Percentiles rank a stretch among this genome's conserved stretches.
These are phyloP conservation scores for Nesogale talazaci DNA, from an alignment of 2,113 vertebrate genomes.

Conservation along the genomic window DNA sequence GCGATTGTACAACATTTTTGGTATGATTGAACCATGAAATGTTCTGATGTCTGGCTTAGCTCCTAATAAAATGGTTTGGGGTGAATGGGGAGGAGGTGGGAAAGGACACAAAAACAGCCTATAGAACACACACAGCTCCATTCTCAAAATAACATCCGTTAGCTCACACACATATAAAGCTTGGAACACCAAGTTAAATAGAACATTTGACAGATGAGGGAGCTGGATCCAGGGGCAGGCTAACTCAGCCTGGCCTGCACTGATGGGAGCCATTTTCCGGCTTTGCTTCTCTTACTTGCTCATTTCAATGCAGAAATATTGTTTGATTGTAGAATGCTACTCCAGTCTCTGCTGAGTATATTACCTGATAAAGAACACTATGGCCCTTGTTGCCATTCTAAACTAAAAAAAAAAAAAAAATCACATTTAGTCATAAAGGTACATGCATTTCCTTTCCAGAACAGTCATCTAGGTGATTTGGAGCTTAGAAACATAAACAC, in stretches of 20 bases:
- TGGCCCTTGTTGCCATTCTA: slow-evolving; percentile 14
- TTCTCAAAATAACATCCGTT: background rate
- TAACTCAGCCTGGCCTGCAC: background rate
- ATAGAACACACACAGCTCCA: background rate
- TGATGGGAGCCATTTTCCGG: background rate
- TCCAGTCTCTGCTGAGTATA: background rate
- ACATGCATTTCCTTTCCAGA: slow-evolving; percentile 14
- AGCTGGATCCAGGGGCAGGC: background rate
- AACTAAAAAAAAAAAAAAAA: background rate
- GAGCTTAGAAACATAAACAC: background rate
- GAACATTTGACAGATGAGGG: slow-evolving; percentile 6
- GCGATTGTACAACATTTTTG: too few relatives aligned
- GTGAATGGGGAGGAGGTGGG: too few relatives aligned
- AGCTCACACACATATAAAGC: background rate
- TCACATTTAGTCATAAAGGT: background rate
- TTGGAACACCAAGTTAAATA: background rate
- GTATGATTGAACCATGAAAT: too few relatives aligned
- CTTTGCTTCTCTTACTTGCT: background rate
- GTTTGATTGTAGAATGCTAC: background rate
- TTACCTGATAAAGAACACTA: background rate
- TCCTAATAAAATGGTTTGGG: too few relatives aligned
- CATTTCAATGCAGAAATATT: background rate
- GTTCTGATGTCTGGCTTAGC: too few relatives aligned
- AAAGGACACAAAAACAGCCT: background rate
- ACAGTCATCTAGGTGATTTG: background rate